Conservation (phyloP, 35 echinoderm and acorn worm genomes). For the Ptychodera flava region DNA sequence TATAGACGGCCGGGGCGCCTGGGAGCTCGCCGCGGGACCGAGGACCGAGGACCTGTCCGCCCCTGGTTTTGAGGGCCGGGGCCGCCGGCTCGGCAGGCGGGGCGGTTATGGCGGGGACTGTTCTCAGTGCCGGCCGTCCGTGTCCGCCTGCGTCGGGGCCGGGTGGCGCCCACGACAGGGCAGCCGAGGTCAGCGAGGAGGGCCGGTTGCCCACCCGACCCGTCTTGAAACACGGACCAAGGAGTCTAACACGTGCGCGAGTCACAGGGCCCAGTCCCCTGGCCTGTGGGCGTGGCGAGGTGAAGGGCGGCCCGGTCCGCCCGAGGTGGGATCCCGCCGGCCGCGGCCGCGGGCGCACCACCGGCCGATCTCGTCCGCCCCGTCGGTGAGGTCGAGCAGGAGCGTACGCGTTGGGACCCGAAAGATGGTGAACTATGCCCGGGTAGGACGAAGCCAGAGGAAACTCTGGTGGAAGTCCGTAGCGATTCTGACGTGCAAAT, state of each 20-base stretch:
- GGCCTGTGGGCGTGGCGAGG: conserved; percentile 34
- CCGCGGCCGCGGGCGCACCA: conserved; percentile 2
- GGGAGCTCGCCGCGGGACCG: not conserved
- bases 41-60: conserved; percentile 9
- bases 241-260: conserved; percentile 57
- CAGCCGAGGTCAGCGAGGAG: conserved; percentile 16
- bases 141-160: not conserved
- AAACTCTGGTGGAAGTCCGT: conserved; percentile 80
- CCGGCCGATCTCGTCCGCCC: not conserved
- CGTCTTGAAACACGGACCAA: conserved; percentile 97
- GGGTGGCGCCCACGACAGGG: not conserved
- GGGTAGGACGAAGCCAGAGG: conserved; percentile 68
- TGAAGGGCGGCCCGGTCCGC: conserved; percentile 25
- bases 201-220: conserved; percentile 43
- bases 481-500: conserved; percentile 97
- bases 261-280: conserved; percentile 30
- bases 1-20: conserved; percentile 18
- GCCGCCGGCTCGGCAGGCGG: conserved; percentile 8
- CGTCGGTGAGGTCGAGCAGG: conserved; percentile 51
- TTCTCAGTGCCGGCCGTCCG: conserved; percentile 11
- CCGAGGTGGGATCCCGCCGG: conserved; percentile 58
- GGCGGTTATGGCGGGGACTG: not conserved
- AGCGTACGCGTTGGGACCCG: conserved; percentile 71
- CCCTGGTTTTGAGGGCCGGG: conserved; percentile 14
- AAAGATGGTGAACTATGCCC: conserved; percentile 85